Base-by-base conservation (phyloP, 2,888 invertebrate genomes). In the Synanthedon myopaeformis region DNA sequence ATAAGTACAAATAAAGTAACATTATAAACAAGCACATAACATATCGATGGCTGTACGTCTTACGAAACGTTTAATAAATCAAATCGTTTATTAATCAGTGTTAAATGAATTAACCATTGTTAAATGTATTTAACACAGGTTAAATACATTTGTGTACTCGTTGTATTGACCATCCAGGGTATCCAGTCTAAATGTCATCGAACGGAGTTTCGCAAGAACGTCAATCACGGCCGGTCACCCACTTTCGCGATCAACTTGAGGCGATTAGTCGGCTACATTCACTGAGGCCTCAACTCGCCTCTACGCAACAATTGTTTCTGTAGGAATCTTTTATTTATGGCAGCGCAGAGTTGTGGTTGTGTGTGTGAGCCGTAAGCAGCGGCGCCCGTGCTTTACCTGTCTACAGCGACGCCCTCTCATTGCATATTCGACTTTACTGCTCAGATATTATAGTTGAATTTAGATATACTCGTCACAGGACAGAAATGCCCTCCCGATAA, bases 231-330 rank as follows among this genome's bases (percentile, higher is more conserved):
- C 76, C 85, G 86, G 86, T 86, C 86, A 86, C 87, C 87, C 85
- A 86, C 87, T 87, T 87, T 87, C 86, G 85, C 85, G 85, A 84
- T 85, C 82, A 80, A 75, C 77, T 76, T 74, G 76, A 74, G 72
- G 76, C 83, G 84, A 85, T 86, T 85, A 85, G 84, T 74, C 73
- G 66, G 70, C 81, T 80, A 85, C 85, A 82, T 85, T 85, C 85
- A 83, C 85, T 76, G 80, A 79, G 81, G 79, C 79, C 81, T 79
- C 79, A 73, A 69, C 77, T 83, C 81, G 80, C 83, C 81, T 86
- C 86, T 83, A 87, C 85, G 86, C 86, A 86, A 85, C 86, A 83
- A 87, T 87, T 86, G 87, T 85, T 87, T 87, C 85, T 84, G 82
- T 86, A 82, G 80, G 86, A 85, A 86, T 87, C 87, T 86, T 85